phyloP scores from a whole-genome alignment of 2,797 vertebrate genomes.

The Acanthopagrus latus region DNA sequence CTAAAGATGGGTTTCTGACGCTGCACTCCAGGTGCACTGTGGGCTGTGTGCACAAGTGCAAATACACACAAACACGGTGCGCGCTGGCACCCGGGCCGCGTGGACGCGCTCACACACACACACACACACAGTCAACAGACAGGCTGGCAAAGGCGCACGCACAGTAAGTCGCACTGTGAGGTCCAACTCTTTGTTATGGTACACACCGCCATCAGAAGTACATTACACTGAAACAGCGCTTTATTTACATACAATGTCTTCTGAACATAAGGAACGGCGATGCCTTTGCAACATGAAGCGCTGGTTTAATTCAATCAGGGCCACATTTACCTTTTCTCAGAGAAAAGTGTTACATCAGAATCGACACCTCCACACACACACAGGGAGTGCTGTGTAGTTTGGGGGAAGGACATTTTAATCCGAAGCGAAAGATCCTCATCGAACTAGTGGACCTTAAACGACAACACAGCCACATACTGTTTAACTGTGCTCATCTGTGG shows the following conservation, averaged over 20 bases:
- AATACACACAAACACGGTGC: conserved; percentile 54
- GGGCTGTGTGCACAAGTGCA: conserved; percentile 62
- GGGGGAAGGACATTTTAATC: too few relatives aligned
- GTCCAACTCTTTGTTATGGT: conserved; percentile 29
- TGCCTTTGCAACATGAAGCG: not conserved
- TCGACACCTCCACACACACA: too few relatives aligned
- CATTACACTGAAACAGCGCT: not conserved
- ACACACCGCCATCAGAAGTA: conserved; percentile 28
- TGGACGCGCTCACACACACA: conserved; percentile 3
- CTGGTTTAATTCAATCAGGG: not conserved
- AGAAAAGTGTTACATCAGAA: not conserved
- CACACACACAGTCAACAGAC: conserved; percentile 29
- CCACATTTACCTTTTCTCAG: not conserved
- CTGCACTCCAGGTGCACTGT: conserved; percentile 73
- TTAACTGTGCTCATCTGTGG: too few relatives aligned
- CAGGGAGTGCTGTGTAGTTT: too few relatives aligned
- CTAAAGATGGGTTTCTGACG: conserved; percentile 71
- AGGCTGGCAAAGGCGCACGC: conserved; percentile 33
- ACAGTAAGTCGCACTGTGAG: conserved; percentile 37
- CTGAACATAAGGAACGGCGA: not conserved
- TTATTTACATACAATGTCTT: conserved; percentile 17
- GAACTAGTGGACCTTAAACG: too few relatives aligned
- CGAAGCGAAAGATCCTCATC: too few relatives aligned
- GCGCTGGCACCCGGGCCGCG: conserved; percentile 54
- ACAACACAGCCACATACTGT: too few relatives aligned